Conservation (phyloP, 1,140 invertebrate genomes). For the Penaeus vannamei region DNA sequence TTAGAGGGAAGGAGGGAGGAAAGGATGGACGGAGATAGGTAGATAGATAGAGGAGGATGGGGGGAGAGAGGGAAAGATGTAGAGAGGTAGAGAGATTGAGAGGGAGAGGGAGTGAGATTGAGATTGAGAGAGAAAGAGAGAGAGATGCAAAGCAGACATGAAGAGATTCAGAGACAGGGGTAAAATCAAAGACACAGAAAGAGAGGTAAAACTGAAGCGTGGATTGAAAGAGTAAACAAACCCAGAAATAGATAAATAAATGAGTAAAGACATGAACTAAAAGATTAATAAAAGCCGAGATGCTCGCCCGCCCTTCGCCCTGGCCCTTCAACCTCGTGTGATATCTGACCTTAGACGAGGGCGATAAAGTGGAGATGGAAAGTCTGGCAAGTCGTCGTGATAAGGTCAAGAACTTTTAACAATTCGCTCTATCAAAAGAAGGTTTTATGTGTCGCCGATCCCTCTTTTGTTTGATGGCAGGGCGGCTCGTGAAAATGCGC, state of each 20-base stretch:
- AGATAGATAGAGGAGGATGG: slow-evolving; percentile 30
- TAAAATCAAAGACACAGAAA: not conserved
- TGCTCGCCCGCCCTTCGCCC: no score
- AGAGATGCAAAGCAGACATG: not conserved
- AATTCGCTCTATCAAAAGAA: no score
- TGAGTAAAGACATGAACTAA: no score
- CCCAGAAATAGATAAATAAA: not conserved
- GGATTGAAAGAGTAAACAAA: not conserved
- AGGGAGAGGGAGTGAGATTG: not conserved
- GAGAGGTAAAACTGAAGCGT: not conserved
- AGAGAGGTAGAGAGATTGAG: not conserved
- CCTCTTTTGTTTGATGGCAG: no score
- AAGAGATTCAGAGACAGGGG: slow-evolving; percentile 7
- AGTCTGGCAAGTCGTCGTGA: no score
- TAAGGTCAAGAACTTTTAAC: no score
- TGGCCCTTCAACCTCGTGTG: no score
- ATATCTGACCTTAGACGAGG: no score
- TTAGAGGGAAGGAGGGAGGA: not conserved
- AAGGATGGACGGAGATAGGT: slow-evolving; percentile 21
- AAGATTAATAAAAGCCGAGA: no score
- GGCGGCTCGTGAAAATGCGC: no score
- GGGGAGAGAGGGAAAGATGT: slow-evolving; percentile 10
- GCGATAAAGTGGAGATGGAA: no score
- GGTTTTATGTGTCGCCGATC: no score
- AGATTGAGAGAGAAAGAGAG: not conserved